Evolutionary conservation across 2,888 invertebrate species (phyloP).

Genomic region (Drosophila infuscata): DNA sequence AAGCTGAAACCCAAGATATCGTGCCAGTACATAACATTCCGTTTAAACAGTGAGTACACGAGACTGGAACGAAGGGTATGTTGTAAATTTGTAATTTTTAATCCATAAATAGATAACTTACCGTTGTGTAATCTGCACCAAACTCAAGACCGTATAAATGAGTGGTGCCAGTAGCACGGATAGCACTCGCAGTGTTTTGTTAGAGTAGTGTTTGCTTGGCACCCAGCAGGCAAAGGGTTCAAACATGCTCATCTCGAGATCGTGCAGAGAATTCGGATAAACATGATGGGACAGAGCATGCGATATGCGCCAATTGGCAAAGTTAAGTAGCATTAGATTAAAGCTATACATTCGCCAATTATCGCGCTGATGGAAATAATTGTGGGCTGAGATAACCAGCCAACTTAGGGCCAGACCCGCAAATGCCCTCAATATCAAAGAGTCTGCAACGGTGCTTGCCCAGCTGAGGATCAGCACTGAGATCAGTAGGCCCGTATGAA

Average conservation of each 20-base stretch:
- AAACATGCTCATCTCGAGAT: conserved; percentile 89
- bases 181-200: conserved; percentile 85
- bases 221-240: conserved; percentile 89
- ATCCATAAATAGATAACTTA: conserved; percentile 15
- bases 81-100: no score
- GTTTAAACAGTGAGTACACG: conserved; percentile 48
- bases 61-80: conserved; percentile 35
- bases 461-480: conserved; percentile 75
- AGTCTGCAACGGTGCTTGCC: conserved; percentile 74
- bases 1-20: conserved; percentile 84
- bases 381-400: conserved; percentile 88
- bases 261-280: conserved; percentile 91
- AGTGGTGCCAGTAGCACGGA: conserved; percentile 86
- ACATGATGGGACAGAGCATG: conserved; percentile 92
- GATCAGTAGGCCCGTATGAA: conserved; percentile 61
- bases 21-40: conserved; percentile 76
- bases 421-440: conserved; percentile 74
- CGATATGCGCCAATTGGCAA: conserved; percentile 89
- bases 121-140: conserved; percentile 57
- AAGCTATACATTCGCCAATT: conserved; percentile 92
- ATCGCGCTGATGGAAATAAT: conserved; percentile 90
- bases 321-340: conserved; percentile 88
- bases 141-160: conserved; percentile 60
- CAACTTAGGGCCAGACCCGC: conserved; percentile 87
- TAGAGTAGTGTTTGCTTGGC: conserved; percentile 86